Base-by-base conservation (phyloP, 2,113 vertebrate genomes). In the Cottus gobio region DNA sequence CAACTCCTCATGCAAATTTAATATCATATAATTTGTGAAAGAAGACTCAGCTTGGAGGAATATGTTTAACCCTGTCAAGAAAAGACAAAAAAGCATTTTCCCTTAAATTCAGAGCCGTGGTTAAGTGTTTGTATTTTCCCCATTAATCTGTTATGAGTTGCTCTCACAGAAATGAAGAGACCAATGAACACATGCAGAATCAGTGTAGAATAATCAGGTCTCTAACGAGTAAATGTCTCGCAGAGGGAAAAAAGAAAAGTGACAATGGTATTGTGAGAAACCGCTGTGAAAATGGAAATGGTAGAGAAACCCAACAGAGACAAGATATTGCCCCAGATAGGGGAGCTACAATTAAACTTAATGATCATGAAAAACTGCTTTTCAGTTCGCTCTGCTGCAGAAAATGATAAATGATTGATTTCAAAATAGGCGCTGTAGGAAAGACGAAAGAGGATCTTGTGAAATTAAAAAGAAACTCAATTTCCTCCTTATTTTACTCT, bases 301-400 rank as follows among this genome's bases (percentile, higher is more conserved):
- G 60, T 11, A 46, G 61, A 78, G 57, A 44, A 83, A 74, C 60
- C 62, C 80, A 71, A 39, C 79, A 54, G 77, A 79, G 73, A 39
- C 16, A 69, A 66, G 60, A 84, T 83, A 58, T 76, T 63, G 70
- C 72, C 86, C 56, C 42, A 80, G 79, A 89, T 68, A 74, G 67
- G 75, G 71, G 61, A 76, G 60, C 56, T 15, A 72, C n/a, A 80
- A 82, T 83, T 85, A 71, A 75, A 80, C 31, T 34, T 83, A 86
- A 86, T 83, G 79, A 88, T 82, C 61, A 71, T 68, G 39, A 79
- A 79, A 71, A 75, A 71, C 8, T 65, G 52, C 13, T 46, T 79
- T 71, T 77, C 57, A 63, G 18, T 85, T 58, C 3, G 36, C 52
- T 77, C 71, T 79, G 62, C 70, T 31, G 50, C 62, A 78, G 44